These are phyloP conservation scores for Eudyptes chrysolophus DNA, from an alignment of 2,113 vertebrate genomes.

Conservation along the genomic window DNA sequence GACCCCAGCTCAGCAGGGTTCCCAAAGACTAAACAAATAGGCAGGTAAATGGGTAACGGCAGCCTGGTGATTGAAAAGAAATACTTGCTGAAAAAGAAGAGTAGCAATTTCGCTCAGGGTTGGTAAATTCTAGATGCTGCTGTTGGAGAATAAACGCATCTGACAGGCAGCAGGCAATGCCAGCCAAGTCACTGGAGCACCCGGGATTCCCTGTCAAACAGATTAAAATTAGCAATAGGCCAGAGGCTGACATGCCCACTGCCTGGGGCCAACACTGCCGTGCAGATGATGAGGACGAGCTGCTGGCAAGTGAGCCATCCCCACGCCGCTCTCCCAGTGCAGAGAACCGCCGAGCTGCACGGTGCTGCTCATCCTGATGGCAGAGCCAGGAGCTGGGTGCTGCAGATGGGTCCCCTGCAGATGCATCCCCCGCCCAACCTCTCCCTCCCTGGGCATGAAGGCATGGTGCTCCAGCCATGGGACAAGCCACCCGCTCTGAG, in stretches of 20 bases:
- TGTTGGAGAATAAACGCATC: background rate
- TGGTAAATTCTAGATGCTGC: background rate
- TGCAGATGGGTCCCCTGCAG: background rate
- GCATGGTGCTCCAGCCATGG: accelerated
- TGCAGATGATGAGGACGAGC: accelerated
- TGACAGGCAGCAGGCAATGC: background rate
- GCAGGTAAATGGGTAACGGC: accelerated
- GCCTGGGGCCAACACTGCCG: background rate
- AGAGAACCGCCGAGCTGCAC: accelerated
- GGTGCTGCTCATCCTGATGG: accelerated
- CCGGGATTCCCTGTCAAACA: background rate
- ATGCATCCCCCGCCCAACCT: background rate
- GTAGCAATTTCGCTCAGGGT: background rate
- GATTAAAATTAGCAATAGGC: background rate
- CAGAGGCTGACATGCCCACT: background rate
- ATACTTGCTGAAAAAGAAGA: background rate
- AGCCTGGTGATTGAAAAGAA: background rate
- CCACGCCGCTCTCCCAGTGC: accelerated
- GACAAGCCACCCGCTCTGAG: accelerated
- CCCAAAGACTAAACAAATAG: accelerated
- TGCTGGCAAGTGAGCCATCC: accelerated
- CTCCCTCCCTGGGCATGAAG: background rate
- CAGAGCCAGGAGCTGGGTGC: background rate
- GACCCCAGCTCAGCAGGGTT: background rate
- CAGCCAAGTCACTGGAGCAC: background rate